A percentile compares a stretch with the other conserved stretches of the same genome.
These are phyloP conservation scores for Dasyprocta punctata DNA, from an alignment of 2,113 vertebrate genomes.

Conservation along the genomic window DNA sequence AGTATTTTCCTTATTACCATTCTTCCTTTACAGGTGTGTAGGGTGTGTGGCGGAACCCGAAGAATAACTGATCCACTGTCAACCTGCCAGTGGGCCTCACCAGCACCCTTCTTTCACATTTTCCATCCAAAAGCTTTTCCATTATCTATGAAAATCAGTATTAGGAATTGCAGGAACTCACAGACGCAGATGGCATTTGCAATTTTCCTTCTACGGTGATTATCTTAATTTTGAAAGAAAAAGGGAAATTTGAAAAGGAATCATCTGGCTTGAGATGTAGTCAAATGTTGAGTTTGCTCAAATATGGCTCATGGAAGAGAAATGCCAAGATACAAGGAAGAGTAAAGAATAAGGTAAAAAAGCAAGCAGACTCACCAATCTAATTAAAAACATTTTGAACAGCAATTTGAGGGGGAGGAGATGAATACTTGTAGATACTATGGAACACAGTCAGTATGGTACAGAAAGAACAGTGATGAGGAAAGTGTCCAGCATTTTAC, in stretches of 20 bases:
- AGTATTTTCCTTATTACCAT: background rate
- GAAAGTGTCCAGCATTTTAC: slow-evolving; percentile 54
- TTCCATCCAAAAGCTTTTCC: background rate
- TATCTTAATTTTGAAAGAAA: slow-evolving; percentile 51
- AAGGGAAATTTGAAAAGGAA: background rate
- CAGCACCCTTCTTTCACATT: background rate
- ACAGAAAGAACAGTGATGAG: background rate
- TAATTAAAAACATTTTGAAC: slow-evolving; percentile 52
- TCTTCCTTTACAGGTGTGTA: background rate
- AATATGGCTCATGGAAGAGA: slow-evolving; percentile 6
- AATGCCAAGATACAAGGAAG: background rate
- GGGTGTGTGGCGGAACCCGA: background rate
- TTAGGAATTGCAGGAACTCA: slow-evolving; percentile 35
- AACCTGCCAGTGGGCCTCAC: background rate
- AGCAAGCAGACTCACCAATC: background rate
- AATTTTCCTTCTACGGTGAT: background rate
- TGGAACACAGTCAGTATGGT: background rate
- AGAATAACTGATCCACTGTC: background rate
- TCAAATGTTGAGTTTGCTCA: slow-evolving; percentile 17
- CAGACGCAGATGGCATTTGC: background rate
- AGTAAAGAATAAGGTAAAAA: slow-evolving; percentile 11
- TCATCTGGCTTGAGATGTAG: background rate
- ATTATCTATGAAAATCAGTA: background rate
- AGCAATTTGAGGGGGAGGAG: slow-evolving; percentile 41
- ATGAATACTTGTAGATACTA: slow-evolving; percentile 2